These are phyloP conservation scores for Rhyacophila evoluta DNA, from an alignment of 2,888 invertebrate genomes.

Conservation along the genomic window DNA sequence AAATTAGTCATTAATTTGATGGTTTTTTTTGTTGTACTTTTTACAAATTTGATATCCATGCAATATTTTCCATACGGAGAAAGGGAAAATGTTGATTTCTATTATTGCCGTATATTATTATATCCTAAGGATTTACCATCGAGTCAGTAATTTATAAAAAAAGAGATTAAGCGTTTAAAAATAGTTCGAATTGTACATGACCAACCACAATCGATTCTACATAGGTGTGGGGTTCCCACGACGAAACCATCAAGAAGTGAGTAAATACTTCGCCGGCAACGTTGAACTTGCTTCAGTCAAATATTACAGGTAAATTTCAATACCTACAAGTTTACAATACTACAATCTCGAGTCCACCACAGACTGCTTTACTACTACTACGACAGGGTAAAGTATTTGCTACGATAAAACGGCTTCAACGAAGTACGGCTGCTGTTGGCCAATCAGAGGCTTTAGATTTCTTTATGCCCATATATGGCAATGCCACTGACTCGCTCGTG, in stretches of 20 bases:
- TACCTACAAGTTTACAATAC: constrained; percentile 6
- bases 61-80: too few species aligned
- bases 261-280: constrained; percentile 26
- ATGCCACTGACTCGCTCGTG: constrained; percentile 66
- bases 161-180: too few species aligned
- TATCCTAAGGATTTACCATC: too few species aligned
- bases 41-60: too few species aligned
- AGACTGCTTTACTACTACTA: neutral
- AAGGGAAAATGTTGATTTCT: too few species aligned
- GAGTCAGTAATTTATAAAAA: too few species aligned
- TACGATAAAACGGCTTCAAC: constrained; percentile 32
- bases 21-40: too few species aligned
- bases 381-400: neutral
- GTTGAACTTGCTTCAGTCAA: constrained; percentile 39
- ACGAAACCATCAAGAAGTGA: neutral
- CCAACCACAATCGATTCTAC: constrained; percentile 32
- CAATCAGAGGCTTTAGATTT: constrained; percentile 76
- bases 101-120: too few species aligned
- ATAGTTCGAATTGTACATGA: constrained; percentile 23
- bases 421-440: constrained; percentile 60
- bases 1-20: too few species aligned
- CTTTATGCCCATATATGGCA: constrained; percentile 88
- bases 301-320: constrained; percentile 33
- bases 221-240: neutral
- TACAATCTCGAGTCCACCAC: constrained; percentile 12